Evolutionary conservation across 2,888 invertebrate genomes (phyloP), one percentile per base, ranked within the genome.

Genomic region (Ptilodon capucinus): DNA sequence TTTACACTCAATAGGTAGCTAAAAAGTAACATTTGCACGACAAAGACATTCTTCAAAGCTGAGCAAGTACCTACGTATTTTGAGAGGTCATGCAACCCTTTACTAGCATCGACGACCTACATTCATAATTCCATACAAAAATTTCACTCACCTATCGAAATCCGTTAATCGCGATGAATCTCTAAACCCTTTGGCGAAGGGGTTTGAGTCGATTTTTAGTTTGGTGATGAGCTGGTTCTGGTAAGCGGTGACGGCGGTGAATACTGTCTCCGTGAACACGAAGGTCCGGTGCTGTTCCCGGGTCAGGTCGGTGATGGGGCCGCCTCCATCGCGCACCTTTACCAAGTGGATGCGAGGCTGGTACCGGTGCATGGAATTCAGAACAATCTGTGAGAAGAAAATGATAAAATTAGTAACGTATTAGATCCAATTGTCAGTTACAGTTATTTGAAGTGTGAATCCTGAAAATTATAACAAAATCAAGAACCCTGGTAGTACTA

Each of bases 361-460:
- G 85, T 99, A 99, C 76, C 98, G 96, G 91, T 99, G 99, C 99
- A 99, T 99, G 16, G 99, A 99, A 88, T 99, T 99, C 55, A 99
- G 92, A 48, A 99, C 98, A 74, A 99, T 97, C 99, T 99, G 95
- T 30, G 92, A 84, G 71, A 56, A 64, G 51, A 57, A 41, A 42
- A 14, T 6, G 6, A 2, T 7, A 8, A 8, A 4, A 11, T 34
- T 7, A 36, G 17, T n/a, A 17, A 11, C 11, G 17, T 32, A 11
- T 2, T 2, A 1, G 2, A 13, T n/a, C 1, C n/a, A 11, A 8
- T 23, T 23, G 7, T 23, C 23, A 23, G 23, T n/a, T n/a, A n/a
- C n/a, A n/a, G n/a, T n/a, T n/a, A n/a, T n/a, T n/a, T n/a, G n/a
- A n/a, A n/a, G n/a, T n/a, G n/a, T n/a, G n/a, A n/a, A n/a, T n/a